Percentiles rank a stretch among this genome's conserved stretches.
Conservation (phyloP, 2,113 vertebrate genomes). For the Gasterosteus nipponicus region DNA sequence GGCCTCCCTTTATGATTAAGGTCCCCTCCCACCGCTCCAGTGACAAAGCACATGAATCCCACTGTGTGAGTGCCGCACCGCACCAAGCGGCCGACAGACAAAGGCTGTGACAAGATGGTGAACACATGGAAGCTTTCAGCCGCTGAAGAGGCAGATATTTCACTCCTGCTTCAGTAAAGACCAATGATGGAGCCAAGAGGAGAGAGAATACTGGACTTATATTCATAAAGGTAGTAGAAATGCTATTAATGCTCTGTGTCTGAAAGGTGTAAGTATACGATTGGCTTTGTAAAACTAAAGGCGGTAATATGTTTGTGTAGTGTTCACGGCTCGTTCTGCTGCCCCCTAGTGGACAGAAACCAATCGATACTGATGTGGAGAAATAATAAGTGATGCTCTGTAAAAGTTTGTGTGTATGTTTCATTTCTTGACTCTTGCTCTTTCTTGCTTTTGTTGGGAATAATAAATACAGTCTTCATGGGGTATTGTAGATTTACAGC, state of each 20-base stretch:
- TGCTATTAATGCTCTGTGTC: neutral
- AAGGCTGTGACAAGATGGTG: neutral
- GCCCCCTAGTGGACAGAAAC: neutral
- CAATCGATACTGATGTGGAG: neutral
- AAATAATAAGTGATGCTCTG: neutral
- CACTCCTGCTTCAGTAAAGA: neutral
- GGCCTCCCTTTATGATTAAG: neutral
- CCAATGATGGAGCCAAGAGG: neutral
- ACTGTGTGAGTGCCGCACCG: neutral
- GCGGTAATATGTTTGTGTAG: neutral
- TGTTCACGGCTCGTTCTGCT: slow-evolving; percentile 3
- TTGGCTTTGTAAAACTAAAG: neutral
- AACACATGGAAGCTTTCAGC: neutral
- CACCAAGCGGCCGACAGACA: neutral
- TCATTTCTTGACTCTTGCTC: neutral
- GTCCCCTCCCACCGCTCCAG: neutral
- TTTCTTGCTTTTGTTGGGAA: slow-evolving; percentile 1
- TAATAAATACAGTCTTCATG: slow-evolving; percentile 9
- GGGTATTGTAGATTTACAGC: slow-evolving; percentile 28
- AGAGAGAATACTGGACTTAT: neutral
- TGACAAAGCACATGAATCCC: neutral
- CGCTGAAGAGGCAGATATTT: neutral
- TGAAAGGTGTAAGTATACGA: neutral
- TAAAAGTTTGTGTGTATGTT: neutral
- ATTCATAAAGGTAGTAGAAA: neutral